Evolutionary conservation across 1,140 invertebrate genomes (phyloP), one percentile per base, ranked within the genome.

Genomic region (Solenopsis fugax): DNA sequence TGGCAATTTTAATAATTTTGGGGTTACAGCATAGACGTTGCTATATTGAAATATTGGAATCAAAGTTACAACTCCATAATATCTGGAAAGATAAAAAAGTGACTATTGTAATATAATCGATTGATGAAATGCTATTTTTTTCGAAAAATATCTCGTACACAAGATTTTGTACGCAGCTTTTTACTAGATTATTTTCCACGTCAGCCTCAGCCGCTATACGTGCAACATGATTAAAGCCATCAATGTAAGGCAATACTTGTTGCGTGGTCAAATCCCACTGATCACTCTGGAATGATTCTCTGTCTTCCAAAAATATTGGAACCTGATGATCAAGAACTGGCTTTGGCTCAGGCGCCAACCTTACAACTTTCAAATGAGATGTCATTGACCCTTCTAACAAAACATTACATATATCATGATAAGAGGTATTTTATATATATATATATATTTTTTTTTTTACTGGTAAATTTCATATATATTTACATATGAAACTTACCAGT

Each of bases 241-340:
- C 97, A 21, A 99, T 98, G 91, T 98, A 98, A 0, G 98, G 98
- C 18, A 99, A 95, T 60, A 98, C 96, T 95, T 98, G 97, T 93
- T 98, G 97, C 6, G 98, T 99, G 5, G 98, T 99, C 34, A 99
- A 96, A 95, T 99, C 98, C 98, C 98, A 99, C 73, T 98, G 97
- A 92, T 97, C 97, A 9, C 94, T 95, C 88, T 95, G 96, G 93
- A 95, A 96, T 78, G 94, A 93, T 94, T 96, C 96, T 93, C 94
- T 93, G 93, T 95, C 94, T 91, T 96, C 96, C 58, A 97, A 95
- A 91, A 99, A 97, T 50, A 99, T 96, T 0, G 99, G 98, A 3
- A 99, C 99, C 95, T 99, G 97, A 94, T 98, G 97, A 95, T 99
- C 98, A 71, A 97, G 95, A 5, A 99, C 98, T 13, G 96, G 95